Evolutionary conservation across 2,113 vertebrate genomes (phyloP), one percentile per base, ranked within the genome.

Genomic region (Thamnophis sirtalis): DNA sequence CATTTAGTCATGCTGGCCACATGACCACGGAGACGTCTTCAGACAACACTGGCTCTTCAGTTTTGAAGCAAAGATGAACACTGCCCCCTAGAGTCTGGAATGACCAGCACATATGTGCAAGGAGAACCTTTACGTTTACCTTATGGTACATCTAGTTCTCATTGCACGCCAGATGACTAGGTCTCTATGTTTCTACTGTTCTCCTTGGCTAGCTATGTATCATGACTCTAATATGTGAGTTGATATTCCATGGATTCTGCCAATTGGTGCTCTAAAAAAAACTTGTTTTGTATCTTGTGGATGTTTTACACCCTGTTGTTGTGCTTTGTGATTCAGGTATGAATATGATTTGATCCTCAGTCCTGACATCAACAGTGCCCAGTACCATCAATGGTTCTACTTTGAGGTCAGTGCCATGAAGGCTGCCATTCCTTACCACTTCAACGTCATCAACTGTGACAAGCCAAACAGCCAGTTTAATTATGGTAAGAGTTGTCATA

Each of bases 381-480:
- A 98, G 91, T 98, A 99, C 26, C 97, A 97, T 56, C 99, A 99
- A 96, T 99, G 99, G 99, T 99, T 99, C 96, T 99, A 99, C 96
- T 99, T 99, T 58, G 97, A 97, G 96, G 98, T 99, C 94, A 97
- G 97, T 60, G 96, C 97, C 80, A 99, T 98, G 98, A 96, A 93
- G 94, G 91, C 96, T 0, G 94, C 95, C 0, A 56, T 97, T 86
- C 95, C 98, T 1, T 99, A 99, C 91, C 98, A 98, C 60, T 99
- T 99, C 96, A 99, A 99, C 91, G 11, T 99, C 96, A 98, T 99
- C 98, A 99, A 99, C 97, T 99, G 98, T 93, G 99, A 99, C 97
- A 99, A 99, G 97, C 90, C 96, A 95, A 99, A 99, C 97, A 99
- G 99, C 95, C 99, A 99, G 92, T 99, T 99, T 96, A 99, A 99